Evolutionary conservation across 2,797 vertebrate species (phyloP).

Genomic region (Euphonia xanthogaster): DNA sequence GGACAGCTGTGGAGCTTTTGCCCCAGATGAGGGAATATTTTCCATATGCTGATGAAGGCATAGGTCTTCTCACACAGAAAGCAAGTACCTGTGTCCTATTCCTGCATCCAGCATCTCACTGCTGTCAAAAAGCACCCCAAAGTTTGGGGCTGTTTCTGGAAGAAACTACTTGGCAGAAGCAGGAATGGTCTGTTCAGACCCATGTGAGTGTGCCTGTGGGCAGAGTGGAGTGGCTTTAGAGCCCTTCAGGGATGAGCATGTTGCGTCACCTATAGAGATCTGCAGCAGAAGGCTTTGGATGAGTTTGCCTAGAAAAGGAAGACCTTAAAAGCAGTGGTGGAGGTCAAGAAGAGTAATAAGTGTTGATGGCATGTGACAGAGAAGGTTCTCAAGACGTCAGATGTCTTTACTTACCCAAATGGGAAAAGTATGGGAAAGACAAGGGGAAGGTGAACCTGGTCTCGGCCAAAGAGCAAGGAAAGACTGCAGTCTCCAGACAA

Average conservation of each 20-base stretch:
- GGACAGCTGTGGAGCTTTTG: background rate
- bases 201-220: background rate
- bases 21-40: background rate
- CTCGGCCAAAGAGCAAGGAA: rapidly evolving
- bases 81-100: background rate
- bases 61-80: background rate
- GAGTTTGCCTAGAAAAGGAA: background rate
- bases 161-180: background rate
- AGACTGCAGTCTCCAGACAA: background rate
- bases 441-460: background rate
- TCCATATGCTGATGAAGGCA: rapidly evolving
- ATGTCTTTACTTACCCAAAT: background rate
- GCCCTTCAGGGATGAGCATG: background rate
- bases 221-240: background rate
- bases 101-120: background rate
- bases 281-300: background rate
- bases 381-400: background rate
- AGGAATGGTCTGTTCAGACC: background rate
- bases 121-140: background rate
- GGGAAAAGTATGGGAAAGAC: background rate
- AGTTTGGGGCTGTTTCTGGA: background rate
- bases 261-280: background rate
- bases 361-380: background rate
- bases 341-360: background rate
- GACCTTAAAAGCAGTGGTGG: background rate